Evolutionary conservation across 2,113 vertebrate genomes (phyloP), one percentile per base, ranked within the genome.

Genomic region (Crypturellus undulatus): DNA sequence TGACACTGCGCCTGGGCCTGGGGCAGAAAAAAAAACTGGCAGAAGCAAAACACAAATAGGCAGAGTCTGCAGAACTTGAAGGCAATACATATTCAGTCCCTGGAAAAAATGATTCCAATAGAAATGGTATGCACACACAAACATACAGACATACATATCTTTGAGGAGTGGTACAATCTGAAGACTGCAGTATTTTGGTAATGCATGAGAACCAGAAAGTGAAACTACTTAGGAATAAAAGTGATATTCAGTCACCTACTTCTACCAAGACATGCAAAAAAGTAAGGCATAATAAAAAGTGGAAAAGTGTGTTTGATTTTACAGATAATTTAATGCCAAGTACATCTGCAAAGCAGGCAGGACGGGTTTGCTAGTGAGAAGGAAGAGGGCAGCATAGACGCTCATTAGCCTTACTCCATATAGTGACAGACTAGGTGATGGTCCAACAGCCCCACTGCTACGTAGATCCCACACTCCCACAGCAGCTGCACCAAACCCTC

Each of bases 221-320:
- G 49, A 78, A 94, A 90, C 36, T 26, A 32, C 15, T 51, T 18
- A 90, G 71, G 73, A 94, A 67, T 60, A 90, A 40, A 81, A 86
- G 25, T 21, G 6, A 21, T 62, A 43, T 59, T 72, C 56, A 86
- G 38, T 90, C n/a, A 79, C 20, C 51, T 72, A 34, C 58, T 88
- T 83, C 64, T 75, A 75, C 21, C 18, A 73, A 34, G n/a, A 90
- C 14, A 32, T 38, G 38, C 10, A 58, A 79, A 67, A 85, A 75
- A 8, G 19, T 49, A 43, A 78, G 40, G 14, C 11, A 45, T 11
- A 73, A 42, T 30, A 49, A 49, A 80, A 79, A 81, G 6, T 10
- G 15, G 45, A 65, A 70, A 73, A 17, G 1, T 26, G 17, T 14
- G n/a, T 65, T 84, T 85, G 58, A 59, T 47, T 52, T 79, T 67